Conservation (phyloP, 2,888 invertebrate genomes). For the Lacanobia wlatinum region DNA sequence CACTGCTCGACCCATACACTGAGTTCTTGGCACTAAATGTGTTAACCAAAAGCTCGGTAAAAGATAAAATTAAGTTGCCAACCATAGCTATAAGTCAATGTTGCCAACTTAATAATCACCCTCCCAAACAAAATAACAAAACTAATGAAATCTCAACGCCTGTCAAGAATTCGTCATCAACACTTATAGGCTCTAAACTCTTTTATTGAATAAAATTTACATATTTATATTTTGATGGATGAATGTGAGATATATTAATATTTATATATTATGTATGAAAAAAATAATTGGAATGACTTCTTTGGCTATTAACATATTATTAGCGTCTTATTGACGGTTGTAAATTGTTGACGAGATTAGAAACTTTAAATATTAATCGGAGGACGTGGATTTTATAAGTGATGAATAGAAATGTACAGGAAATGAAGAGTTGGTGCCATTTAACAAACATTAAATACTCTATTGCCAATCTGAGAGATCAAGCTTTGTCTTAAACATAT, state of each 20-base stretch:
- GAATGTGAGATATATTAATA: constrained; percentile 29
- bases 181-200: constrained; percentile 14
- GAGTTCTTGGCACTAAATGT: too few species aligned
- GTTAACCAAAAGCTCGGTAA: too few species aligned
- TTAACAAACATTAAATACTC: neutral
- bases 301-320: constrained; percentile 48
- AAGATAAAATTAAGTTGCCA: too few species aligned
- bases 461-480: too few species aligned
- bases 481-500: too few species aligned
- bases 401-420: constrained; percentile 5
- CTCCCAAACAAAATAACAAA: neutral
- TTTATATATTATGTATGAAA: constrained; percentile 37
- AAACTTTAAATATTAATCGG: constrained; percentile 15
- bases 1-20: too few species aligned
- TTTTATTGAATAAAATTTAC: constrained; percentile 32
- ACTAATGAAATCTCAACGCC: constrained; percentile 21
- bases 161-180: constrained; percentile 19
- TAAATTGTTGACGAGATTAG: constrained; percentile 48
- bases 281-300: constrained; percentile 50
- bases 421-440: neutral
- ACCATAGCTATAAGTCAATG: too few species aligned
- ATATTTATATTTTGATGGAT: constrained; percentile 41
- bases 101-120: too few species aligned
- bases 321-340: constrained; percentile 30
- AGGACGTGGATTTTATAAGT: neutral